Evolutionary conservation across 2,113 vertebrate genomes (phyloP), one percentile per base, ranked within the genome.

Genomic region (Cebus imitator): DNA sequence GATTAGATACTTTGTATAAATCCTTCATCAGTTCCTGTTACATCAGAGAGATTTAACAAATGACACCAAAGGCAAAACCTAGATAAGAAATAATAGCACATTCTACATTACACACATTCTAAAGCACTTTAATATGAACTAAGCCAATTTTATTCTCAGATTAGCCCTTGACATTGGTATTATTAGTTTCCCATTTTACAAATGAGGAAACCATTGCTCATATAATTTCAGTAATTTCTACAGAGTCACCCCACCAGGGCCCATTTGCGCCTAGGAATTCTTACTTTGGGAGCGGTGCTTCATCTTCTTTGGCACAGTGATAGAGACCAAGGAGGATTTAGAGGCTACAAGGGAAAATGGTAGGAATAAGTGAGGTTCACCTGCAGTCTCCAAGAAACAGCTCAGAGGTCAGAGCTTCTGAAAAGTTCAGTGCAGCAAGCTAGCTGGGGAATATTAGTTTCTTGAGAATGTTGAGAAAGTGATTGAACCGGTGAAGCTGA

Each of bases 391-490:
- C 52, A 72, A 66, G 87, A 92, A 92, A 5, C 8, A 66, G 52
- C 45, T 72, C 40, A 82, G 94, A 94, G 92, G 92, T 95, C 95
- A 96, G 75, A 90, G 68, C 40, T 86, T 73, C 85, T 4, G 12
- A 84, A 81, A 81, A 92, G 81, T 57, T 94, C 86, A 85, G 82
- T 13, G 32, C 40, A 88, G 45, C 78, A 85, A 85, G 73, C 78
- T 89, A 75, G 72, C 45, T 37, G 40, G 57, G 58, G 91, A 82
- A 50, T 81, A 73, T 94, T 85, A 82, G 91, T 95, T 97, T 97
- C 94, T 90, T 68, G 79, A 95, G 88, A 90, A 92, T 82, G 85
- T 84, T 94, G 82, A 96, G 92, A 43, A 57, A 73, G n/a, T 81
- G 85, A 76, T 78, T 87, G 94, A 97, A 70, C 87, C 21, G 0